phyloP scores from a whole-genome alignment of 2,113 vertebrate species.

The Agelaius phoeniceus region DNA sequence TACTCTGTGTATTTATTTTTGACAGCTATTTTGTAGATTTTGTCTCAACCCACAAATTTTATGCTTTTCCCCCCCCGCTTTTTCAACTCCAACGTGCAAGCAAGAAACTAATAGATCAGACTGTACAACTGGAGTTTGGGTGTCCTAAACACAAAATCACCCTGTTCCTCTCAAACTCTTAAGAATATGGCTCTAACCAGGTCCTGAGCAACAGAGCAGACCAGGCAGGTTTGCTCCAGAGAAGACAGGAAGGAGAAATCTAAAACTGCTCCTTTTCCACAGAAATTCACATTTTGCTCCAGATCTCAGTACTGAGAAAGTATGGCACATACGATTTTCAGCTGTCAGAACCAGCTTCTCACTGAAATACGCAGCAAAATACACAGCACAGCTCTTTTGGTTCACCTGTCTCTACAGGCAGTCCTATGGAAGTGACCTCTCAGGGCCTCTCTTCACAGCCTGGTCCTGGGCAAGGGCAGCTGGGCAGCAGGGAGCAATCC shows the following conservation, averaged over 20 bases:
- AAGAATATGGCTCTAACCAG: not conserved
- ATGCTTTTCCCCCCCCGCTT: rapidly evolving
- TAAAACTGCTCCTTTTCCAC: not conserved
- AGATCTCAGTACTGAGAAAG: not conserved
- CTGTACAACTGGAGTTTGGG: not conserved
- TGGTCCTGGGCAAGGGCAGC: not conserved
- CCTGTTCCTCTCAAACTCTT: not conserved
- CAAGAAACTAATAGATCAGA: not conserved
- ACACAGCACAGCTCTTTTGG: not conserved
- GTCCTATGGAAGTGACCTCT: not conserved
- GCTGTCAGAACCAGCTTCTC: not conserved
- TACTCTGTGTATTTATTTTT: not conserved
- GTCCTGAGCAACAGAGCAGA: not conserved
- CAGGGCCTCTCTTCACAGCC: rapidly evolving
- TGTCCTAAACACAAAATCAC: not conserved
- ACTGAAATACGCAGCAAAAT: not conserved
- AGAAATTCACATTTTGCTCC: not conserved
- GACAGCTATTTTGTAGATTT: not conserved
- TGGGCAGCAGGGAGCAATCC: not conserved
- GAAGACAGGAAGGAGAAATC: not conserved
- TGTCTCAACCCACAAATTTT: not conserved
- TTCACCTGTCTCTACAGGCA: rapidly evolving
- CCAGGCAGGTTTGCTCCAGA: not conserved
- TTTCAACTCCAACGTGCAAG: not conserved
- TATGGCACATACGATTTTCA: rapidly evolving